Percentiles rank a stretch among this genome's conserved stretches.
Conservation (phyloP, 2,888 invertebrate genomes). For the Alviniconcha strummeri region DNA sequence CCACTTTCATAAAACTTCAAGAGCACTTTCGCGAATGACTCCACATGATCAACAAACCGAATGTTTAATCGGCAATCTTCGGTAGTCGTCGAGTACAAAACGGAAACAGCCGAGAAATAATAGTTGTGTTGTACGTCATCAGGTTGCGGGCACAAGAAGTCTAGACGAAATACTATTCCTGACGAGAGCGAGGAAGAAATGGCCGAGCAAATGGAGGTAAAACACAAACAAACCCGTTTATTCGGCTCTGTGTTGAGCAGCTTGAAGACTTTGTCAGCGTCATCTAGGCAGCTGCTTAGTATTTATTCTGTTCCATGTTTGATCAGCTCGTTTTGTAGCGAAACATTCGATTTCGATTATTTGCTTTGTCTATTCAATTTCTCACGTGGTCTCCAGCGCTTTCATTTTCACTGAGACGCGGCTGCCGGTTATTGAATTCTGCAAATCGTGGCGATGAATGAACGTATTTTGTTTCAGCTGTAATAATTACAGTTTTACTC, state of each 20-base stretch:
- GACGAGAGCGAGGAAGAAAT: slow-evolving; percentile 6
- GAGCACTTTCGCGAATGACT: neutral
- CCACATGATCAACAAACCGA: slow-evolving; percentile 22
- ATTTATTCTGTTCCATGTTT: neutral
- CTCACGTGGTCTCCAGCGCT: no score
- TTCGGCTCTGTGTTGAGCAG: neutral
- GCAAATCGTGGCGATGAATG: no score
- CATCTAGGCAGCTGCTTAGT: neutral
- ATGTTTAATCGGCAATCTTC: slow-evolving; percentile 12
- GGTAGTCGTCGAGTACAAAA: neutral
- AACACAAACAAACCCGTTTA: neutral
- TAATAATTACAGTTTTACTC: no score
- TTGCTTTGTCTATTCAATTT: no score
- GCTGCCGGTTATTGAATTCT: no score
- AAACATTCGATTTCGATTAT: no score
- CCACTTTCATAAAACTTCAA: slow-evolving; percentile 20
- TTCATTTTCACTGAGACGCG: no score
- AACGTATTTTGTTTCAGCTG: no score
- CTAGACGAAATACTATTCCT: slow-evolving; percentile 13
- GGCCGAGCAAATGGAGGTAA: slow-evolving; percentile 34
- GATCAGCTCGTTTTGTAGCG: neutral
- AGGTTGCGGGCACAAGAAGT: neutral
- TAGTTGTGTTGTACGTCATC: slow-evolving; percentile 14
- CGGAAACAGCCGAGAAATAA: neutral
- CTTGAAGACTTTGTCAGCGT: no score